These are phyloP conservation scores for Anser brachyrhynchus DNA, from an alignment of 2,113 vertebrate species.

Conservation along the genomic window DNA sequence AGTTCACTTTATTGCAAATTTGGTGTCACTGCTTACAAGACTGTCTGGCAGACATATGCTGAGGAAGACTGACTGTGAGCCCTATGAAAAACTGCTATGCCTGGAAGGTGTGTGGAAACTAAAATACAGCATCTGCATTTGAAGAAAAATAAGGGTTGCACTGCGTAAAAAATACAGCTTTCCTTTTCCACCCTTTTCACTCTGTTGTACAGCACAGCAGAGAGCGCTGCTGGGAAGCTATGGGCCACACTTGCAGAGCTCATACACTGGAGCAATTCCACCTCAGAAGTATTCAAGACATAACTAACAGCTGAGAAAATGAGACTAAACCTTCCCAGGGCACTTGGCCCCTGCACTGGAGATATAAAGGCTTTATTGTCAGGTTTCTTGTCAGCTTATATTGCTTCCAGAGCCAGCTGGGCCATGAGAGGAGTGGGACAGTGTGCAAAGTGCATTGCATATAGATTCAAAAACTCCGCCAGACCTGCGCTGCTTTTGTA, in stretches of 20 bases:
- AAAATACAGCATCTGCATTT: not conserved
- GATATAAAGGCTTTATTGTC: not conserved
- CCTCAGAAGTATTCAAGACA: not conserved
- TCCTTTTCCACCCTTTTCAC: not conserved
- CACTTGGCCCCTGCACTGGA: not conserved
- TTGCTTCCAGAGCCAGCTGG: not conserved
- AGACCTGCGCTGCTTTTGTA: not conserved
- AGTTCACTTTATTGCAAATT: not conserved
- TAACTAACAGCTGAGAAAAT: not conserved
- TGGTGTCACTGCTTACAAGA: not conserved
- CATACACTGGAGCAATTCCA: not conserved
- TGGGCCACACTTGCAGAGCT: not conserved
- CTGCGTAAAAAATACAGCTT: not conserved
- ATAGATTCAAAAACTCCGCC: not conserved
- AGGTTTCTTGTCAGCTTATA: not conserved
- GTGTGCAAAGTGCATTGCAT: rapidly evolving
- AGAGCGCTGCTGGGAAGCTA: not conserved
- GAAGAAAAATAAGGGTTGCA: not conserved
- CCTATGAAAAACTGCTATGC: not conserved
- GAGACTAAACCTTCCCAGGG: not conserved
- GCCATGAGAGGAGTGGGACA: rapidly evolving
- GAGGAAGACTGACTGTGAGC: not conserved
- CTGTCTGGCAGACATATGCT: not conserved
- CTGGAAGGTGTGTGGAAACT: not conserved
- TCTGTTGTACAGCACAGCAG: not conserved